phyloP scores from a whole-genome alignment of 2,113 vertebrate species.

The Dolichotis patagonum region DNA sequence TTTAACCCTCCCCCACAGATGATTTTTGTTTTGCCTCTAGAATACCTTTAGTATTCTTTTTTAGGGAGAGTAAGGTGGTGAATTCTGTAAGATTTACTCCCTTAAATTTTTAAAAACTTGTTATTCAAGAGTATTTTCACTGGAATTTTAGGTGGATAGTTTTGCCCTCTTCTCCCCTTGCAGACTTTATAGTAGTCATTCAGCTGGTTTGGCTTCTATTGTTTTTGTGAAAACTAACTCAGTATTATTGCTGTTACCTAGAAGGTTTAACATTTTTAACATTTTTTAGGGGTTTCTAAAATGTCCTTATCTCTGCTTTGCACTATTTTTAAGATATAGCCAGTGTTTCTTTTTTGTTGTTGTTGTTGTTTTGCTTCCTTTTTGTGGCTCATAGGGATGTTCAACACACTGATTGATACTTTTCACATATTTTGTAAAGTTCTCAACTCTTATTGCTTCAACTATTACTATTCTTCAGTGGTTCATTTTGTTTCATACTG shows the following conservation, averaged over 20 bases:
- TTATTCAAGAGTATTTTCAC: constrained; percentile 10
- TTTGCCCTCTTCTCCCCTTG: neutral
- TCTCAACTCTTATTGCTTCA: constrained; percentile 24
- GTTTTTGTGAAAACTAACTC: constrained; percentile 58
- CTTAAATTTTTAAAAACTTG: neutral
- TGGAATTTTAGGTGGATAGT: neutral
- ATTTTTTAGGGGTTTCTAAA: constrained; percentile 22
- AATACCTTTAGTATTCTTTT: neutral
- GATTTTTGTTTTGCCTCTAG: neutral
- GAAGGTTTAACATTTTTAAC: constrained; percentile 20
- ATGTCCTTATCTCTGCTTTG: constrained; percentile 35
- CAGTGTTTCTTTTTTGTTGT: neutral
- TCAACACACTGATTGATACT: neutral
- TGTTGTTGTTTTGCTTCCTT: neutral
- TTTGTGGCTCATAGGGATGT: neutral
- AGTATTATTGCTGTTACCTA: constrained; percentile 41
- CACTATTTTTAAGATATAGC: neutral
- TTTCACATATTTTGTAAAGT: neutral
- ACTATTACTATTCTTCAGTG: neutral
- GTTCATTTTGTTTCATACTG: neutral
- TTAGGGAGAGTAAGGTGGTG: neutral
- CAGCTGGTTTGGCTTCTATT: neutral
- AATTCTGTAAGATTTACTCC: constrained; percentile 17
- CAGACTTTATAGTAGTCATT: neutral
- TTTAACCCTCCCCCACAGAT: neutral